Evolutionary conservation across 1,140 invertebrate genomes (phyloP).

Genomic region (Spodoptera frugiperda): DNA sequence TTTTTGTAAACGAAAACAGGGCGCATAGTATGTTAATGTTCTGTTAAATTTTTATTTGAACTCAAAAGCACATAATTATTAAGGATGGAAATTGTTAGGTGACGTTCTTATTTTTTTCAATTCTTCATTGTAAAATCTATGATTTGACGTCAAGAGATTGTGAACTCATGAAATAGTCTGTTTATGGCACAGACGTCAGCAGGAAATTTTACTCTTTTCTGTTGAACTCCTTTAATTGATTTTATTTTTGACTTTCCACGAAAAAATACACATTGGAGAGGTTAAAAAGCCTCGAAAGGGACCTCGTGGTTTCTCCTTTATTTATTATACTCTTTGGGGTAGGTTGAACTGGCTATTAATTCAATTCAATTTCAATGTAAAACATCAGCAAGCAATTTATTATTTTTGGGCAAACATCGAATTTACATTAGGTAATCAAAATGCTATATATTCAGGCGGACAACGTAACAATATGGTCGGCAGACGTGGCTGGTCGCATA

Average conservation of each 20-base stretch:
- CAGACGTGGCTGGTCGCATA: slow-evolving; percentile 14
- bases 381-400: neutral
- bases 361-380: too few relatives aligned
- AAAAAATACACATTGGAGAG: too few relatives aligned
- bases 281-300: too few relatives aligned
- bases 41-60: slow-evolving; percentile 51
- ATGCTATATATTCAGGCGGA: slow-evolving; percentile 8
- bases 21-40: slow-evolving; percentile 68
- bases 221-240: too few relatives aligned
- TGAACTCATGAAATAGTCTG: neutral
- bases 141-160: neutral
- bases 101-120: slow-evolving; percentile 4
- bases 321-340: too few relatives aligned
- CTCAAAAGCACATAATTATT: slow-evolving; percentile 47
- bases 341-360: too few relatives aligned
- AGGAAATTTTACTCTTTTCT: too few relatives aligned
- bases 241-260: too few relatives aligned
- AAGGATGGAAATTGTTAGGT: slow-evolving; percentile 32
- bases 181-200: neutral
- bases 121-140: neutral
- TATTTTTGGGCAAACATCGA: neutral
- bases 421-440: slow-evolving; percentile 21
- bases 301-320: too few relatives aligned
- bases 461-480: neutral
- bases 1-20: slow-evolving; percentile 67